Conservation (phyloP, 2,113 vertebrate genomes). For the Nymphicus hollandicus region DNA sequence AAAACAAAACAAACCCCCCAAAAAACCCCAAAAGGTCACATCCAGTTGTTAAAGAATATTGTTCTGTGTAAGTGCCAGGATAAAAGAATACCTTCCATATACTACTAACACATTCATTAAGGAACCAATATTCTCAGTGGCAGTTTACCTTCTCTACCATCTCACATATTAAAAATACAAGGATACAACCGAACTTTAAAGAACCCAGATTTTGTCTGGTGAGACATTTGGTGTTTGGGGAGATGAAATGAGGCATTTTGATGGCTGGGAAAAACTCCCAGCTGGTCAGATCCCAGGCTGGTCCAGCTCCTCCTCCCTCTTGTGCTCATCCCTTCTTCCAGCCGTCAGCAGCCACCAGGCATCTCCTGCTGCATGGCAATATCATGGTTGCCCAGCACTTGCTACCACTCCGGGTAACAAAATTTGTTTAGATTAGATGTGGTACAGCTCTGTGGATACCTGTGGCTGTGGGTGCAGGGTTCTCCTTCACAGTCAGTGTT, state of each 20-base stretch:
- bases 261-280: not conserved
- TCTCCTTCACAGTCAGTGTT: not conserved
- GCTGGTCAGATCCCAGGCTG: not conserved
- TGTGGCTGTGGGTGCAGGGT: not conserved
- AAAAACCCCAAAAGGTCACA: not conserved
- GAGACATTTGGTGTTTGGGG: not conserved
- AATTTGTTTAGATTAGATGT: not conserved
- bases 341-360: not conserved
- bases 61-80: not conserved
- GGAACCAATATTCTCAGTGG: not conserved
- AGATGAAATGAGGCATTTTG: not conserved
- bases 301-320: not conserved
- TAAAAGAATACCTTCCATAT: not conserved
- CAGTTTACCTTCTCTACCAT: not conserved
- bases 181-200: not conserved
- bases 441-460: not conserved
- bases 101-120: not conserved
- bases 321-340: not conserved
- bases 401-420: not conserved
- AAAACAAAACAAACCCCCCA: not conserved
- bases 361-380: not conserved
- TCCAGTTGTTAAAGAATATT: not conserved
- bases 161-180: not conserved
- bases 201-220: not conserved
- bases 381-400: not conserved